phyloP scores from a whole-genome alignment of 2,797 vertebrate genomes.

The Catharus ustulatus region DNA sequence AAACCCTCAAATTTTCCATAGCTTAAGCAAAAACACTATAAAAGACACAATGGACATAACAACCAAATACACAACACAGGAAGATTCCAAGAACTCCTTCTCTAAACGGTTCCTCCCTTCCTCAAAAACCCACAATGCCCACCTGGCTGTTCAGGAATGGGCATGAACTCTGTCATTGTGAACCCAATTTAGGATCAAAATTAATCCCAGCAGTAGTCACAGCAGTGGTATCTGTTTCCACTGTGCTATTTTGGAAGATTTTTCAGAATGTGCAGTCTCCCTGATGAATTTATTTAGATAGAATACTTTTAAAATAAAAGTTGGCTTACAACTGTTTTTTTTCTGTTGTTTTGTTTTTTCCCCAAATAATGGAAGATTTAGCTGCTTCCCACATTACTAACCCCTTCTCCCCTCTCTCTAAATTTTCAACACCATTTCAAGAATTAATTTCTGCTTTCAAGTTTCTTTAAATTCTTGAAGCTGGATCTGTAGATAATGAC shows the following conservation, averaged over 20 bases:
- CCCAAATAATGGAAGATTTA: neutral
- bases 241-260: neutral
- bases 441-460: neutral
- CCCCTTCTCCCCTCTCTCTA: neutral
- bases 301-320: neutral
- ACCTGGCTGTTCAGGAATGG: neutral
- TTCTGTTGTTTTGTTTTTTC: neutral
- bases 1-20: neutral
- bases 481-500: neutral
- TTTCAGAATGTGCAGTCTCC: neutral
- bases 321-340: neutral
- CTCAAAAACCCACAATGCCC: neutral
- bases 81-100: neutral
- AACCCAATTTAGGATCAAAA: neutral
- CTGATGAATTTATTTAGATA: neutral
- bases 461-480: neutral
- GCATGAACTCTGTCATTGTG: neutral
- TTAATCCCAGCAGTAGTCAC: neutral
- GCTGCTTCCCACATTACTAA: neutral
- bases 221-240: neutral
- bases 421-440: neutral
- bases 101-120: neutral
- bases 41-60: neutral
- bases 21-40: neutral
- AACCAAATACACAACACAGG: neutral